Percentiles rank a stretch among this genome's conserved stretches.
Evolutionary conservation across 2,888 invertebrate genomes (phyloP).

Genomic region (Axea sp.): DNA sequence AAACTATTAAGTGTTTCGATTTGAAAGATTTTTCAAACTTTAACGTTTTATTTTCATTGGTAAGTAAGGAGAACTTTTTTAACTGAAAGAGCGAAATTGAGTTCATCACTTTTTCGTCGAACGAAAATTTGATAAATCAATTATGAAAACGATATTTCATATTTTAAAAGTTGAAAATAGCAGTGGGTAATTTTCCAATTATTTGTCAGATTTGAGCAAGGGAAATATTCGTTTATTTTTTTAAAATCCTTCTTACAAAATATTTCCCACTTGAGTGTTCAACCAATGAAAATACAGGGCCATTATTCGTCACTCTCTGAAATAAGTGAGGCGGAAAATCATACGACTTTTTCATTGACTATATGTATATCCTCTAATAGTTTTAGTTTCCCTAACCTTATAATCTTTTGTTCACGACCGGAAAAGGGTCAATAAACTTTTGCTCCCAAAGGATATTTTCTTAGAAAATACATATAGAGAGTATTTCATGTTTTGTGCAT

Average conservation of each 20-base stretch:
- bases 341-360: conserved; percentile 51
- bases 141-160: conserved; percentile 1
- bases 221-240: conserved; percentile 15
- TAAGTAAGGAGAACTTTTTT: too few species aligned
- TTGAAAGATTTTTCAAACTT: too few species aligned
- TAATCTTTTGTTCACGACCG: conserved; percentile 45
- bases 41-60: too few species aligned
- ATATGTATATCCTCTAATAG: conserved; percentile 47
- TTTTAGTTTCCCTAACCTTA: conserved; percentile 48
- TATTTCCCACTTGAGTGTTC: conserved; percentile 29
- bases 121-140: neutral
- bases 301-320: conserved; percentile 45
- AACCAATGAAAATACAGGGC: conserved; percentile 40
- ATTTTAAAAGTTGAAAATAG: neutral
- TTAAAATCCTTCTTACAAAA: conserved; percentile 27
- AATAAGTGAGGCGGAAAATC: conserved; percentile 53
- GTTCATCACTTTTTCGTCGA: too few species aligned
- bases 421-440: conserved; percentile 36
- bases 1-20: neutral
- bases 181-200: conserved; percentile 39
- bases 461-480: neutral
- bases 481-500: conserved; percentile 14
- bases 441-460: conserved; percentile 34
- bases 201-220: conserved; percentile 33
- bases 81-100: too few species aligned